Percentiles rank a stretch among this genome's conserved stretches.
Conservation (phyloP, 1,140 invertebrate genomes). For the Schlechtendalia chinensis region DNA sequence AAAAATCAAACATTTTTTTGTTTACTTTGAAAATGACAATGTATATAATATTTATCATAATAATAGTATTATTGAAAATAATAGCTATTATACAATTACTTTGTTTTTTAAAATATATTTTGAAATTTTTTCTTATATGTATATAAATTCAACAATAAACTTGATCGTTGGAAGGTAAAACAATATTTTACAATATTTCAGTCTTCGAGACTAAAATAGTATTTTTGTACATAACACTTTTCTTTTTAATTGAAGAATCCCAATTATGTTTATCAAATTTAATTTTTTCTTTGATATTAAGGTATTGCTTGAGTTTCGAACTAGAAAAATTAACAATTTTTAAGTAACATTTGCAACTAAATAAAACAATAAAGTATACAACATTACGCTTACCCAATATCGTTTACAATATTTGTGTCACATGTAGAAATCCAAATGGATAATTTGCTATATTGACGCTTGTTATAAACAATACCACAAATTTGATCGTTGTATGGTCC, state of each 20-base stretch:
- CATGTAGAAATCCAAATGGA: conserved; percentile 43
- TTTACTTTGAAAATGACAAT: no score
- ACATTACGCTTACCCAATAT: conserved; percentile 17
- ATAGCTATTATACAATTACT: no score
- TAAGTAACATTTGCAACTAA: not conserved
- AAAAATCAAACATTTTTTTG: no score
- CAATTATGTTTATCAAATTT: conserved; percentile 31
- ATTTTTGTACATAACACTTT: not conserved
- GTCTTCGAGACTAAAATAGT: not conserved
- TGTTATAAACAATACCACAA: conserved; percentile 40
- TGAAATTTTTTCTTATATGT: no score
- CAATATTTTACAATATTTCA: no score
- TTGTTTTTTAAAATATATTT: no score
- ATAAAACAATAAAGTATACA: not conserved
- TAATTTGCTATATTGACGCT: conserved; percentile 28
- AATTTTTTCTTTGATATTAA: conserved; percentile 25
- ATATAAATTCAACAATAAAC: no score
- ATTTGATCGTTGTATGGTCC: conserved; percentile 25
- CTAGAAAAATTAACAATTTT: not conserved
- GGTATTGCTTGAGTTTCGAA: conserved; percentile 1
- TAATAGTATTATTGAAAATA: no score
- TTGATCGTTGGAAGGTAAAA: no score
- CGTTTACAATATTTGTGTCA: conserved; percentile 28
- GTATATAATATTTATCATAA: no score
- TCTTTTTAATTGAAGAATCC: conserved; percentile 5